A percentile compares a stretch with the other conserved stretches of the same genome.
phyloP scores from a whole-genome alignment of 2,888 invertebrate species.

The Xestia c-nigrum region DNA sequence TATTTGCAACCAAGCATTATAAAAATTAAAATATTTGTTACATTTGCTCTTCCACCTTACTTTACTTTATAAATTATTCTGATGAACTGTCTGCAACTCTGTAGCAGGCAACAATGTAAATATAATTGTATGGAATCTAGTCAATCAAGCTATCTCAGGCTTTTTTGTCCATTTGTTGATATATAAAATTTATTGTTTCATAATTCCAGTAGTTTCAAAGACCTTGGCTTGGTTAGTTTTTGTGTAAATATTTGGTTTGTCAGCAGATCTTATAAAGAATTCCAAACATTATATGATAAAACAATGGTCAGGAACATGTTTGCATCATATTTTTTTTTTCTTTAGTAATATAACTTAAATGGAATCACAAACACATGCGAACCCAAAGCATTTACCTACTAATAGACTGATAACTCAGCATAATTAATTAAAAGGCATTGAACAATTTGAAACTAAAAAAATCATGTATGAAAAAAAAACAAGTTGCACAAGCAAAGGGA shows the following conservation, averaged over 20 bases:
- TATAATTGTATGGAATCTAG: neutral
- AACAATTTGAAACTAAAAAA: neutral
- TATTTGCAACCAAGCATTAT: neutral
- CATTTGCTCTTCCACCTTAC: neutral
- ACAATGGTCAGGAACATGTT: neutral
- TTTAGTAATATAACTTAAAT: neutral
- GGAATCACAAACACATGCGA: neutral
- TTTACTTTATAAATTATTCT: neutral
- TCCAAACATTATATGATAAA: neutral
- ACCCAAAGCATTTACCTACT: conserved; percentile 8
- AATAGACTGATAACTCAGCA: conserved; percentile 5
- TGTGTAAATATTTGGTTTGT: neutral
- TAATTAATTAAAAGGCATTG: neutral
- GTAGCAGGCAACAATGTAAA: neutral
- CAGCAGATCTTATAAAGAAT: neutral
- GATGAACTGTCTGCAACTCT: neutral
- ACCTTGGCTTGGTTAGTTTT: neutral
- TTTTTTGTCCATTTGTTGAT: neutral
- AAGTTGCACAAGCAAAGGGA: neutral
- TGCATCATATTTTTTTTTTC: neutral
- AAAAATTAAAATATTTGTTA: neutral
- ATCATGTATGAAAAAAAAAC: neutral
- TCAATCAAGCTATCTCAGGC: neutral
- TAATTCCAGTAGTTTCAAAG: neutral
- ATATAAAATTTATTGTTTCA: neutral